A percentile compares a stretch with the other conserved stretches of the same genome.
These are phyloP conservation scores for Antheraea assamensis DNA, from an alignment of 2,888 invertebrate species.

Conservation along the genomic window DNA sequence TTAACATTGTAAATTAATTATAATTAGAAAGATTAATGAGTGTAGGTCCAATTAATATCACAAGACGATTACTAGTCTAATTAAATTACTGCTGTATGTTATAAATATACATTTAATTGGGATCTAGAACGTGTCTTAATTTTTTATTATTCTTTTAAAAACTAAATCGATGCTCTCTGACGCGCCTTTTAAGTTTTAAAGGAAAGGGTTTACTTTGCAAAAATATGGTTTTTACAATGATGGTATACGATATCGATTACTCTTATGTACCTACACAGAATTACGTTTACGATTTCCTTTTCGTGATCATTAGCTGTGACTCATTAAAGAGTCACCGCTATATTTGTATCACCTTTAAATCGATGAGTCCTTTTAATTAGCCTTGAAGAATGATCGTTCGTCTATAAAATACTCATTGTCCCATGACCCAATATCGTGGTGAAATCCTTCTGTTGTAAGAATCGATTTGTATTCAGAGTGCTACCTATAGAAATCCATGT, in stretches of 20 bases:
- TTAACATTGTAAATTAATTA: no score
- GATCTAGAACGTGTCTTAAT: no score
- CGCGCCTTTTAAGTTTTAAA: no score
- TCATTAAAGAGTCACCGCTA: constrained; percentile 18
- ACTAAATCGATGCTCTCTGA: no score
- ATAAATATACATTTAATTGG: no score
- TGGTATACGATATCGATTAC: not conserved
- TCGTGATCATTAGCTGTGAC: not conserved
- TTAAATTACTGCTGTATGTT: no score
- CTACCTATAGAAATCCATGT: constrained; percentile 78
- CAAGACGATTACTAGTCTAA: no score
- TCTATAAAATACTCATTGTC: constrained; percentile 54
- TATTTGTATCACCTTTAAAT: constrained; percentile 39
- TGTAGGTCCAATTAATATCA: no score
- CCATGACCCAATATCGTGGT: constrained; percentile 80
- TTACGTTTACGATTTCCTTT: not conserved
- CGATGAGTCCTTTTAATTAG: constrained; percentile 46
- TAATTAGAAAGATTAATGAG: no score
- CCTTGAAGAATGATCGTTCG: constrained; percentile 50
- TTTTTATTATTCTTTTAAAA: no score
- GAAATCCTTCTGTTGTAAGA: constrained; percentile 79
- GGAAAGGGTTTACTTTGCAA: no score
- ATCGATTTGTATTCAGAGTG: constrained; percentile 74
- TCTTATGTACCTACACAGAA: not conserved
- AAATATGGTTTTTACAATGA: not conserved